Evolutionary conservation across 1,140 invertebrate species (phyloP).

Genomic region (Drosophila arizonae): DNA sequence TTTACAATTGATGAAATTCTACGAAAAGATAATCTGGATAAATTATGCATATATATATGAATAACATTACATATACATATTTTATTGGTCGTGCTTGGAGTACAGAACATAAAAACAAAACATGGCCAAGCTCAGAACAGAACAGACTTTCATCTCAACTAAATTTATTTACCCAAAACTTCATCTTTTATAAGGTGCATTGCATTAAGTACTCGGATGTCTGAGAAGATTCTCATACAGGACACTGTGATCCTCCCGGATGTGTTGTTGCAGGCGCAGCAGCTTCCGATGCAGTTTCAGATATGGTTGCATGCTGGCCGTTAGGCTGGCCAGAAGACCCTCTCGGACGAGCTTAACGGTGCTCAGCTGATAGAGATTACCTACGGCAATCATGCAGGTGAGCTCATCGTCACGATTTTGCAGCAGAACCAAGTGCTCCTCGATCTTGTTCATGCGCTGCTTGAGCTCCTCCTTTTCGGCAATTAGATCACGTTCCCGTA

Average conservation of each 20-base stretch:
- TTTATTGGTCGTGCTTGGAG: too few species aligned
- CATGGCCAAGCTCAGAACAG: neutral
- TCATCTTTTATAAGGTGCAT: constrained; percentile 6
- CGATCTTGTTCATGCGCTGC: constrained; percentile 36
- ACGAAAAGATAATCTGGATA: constrained; percentile 8
- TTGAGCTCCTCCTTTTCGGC: constrained; percentile 53
- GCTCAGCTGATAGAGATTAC: constrained; percentile 55
- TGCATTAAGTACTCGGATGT: constrained; percentile 12
- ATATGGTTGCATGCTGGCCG: constrained; percentile 38
- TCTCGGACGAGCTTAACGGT: constrained; percentile 47
- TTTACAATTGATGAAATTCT: neutral
- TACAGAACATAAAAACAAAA: neutral
- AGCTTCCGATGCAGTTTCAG: constrained; percentile 48
- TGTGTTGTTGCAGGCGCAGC: constrained; percentile 45
- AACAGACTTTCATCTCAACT: neutral
- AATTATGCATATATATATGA: too few species aligned
- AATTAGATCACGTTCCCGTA: constrained; percentile 44
- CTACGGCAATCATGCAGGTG: constrained; percentile 45
- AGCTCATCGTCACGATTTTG: constrained; percentile 45
- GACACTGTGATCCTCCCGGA: constrained; percentile 29
- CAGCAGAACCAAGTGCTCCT: constrained; percentile 40
- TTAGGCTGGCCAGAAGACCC: constrained; percentile 16
- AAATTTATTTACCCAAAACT: constrained; percentile 13
- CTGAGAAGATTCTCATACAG: constrained; percentile 36
- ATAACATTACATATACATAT: too few species aligned